Percentiles rank a stretch among this genome's conserved stretches.
Evolutionary conservation across 2,888 invertebrate genomes (phyloP).

Genomic region (Heliconius ismenius): DNA sequence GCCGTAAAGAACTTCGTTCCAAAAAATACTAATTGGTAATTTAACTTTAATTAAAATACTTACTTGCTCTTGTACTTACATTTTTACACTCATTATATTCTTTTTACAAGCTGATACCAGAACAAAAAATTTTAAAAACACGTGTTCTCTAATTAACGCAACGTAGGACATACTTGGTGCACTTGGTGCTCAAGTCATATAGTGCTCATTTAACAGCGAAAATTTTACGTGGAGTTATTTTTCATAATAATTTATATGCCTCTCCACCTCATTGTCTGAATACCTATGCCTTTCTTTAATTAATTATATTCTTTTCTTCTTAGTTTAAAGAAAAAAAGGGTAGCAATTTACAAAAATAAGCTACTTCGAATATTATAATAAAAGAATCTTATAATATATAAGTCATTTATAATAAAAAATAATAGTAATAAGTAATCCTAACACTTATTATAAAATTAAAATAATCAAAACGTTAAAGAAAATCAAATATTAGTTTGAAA

Average conservation of each 20-base stretch:
- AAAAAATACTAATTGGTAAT: background rate
- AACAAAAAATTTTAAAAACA: background rate
- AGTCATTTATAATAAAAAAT: no score
- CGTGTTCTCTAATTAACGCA: background rate
- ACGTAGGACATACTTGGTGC: background rate
- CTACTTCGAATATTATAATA: no score
- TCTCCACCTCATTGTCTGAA: conserved; percentile 36
- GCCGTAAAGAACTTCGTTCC: no score
- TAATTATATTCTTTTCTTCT: background rate
- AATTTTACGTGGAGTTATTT: conserved; percentile 12
- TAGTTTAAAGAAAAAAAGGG: background rate
- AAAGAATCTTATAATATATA: no score
- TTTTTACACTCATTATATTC: conserved; percentile 5
- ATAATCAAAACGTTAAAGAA: background rate
- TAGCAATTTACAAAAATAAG: no score
- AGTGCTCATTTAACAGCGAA: background rate
- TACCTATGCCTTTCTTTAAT: background rate
- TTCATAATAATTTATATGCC: conserved; percentile 53
- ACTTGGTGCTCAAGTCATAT: conserved; percentile 6
- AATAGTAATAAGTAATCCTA: background rate
- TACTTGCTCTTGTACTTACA: background rate
- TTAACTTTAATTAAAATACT: background rate
- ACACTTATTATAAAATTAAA: background rate
- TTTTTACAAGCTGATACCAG: background rate
- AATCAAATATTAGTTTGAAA: background rate